Evolutionary conservation across 2,797 vertebrate genomes (phyloP).

Genomic region (Ibycter americanus): DNA sequence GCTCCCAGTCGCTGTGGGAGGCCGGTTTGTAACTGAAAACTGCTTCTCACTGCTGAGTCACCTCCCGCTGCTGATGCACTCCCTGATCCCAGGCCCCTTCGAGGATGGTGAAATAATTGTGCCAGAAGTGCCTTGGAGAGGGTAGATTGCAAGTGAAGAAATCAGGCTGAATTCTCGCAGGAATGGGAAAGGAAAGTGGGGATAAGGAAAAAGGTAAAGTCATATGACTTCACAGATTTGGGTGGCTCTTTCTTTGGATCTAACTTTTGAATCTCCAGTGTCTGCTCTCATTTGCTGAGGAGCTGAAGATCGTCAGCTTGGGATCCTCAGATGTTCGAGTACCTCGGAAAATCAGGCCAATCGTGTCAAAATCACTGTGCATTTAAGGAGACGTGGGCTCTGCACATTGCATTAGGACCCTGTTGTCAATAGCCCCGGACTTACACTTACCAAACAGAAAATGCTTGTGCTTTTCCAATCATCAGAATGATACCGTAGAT

Average conservation of each 20-base stretch:
- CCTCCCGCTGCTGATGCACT: not conserved
- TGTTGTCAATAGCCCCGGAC: not conserved
- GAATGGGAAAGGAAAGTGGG: not conserved
- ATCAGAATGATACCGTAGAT: not conserved
- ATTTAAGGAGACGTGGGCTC: not conserved
- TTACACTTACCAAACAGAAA: not conserved
- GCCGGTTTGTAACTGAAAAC: not conserved
- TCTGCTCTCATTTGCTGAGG: not conserved
- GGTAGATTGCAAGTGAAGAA: not conserved
- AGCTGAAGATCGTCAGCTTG: not conserved
- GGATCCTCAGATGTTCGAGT: not conserved
- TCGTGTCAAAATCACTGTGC: not conserved
- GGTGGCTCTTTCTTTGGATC: not conserved
- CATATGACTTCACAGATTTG: not conserved
- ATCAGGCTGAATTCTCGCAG: not conserved
- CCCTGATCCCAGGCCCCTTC: not conserved
- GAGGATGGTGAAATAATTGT: not conserved
- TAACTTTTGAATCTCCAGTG: not conserved
- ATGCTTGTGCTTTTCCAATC: not conserved
- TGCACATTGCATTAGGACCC: not conserved
- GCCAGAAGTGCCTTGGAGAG: not conserved
- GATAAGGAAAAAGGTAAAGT: not conserved
- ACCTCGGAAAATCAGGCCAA: not conserved
- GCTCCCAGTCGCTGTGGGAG: not conserved
- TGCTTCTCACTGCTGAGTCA: not conserved